Evolutionary conservation across 2,888 invertebrate genomes (phyloP).

Genomic region (Atethmia centrago): DNA sequence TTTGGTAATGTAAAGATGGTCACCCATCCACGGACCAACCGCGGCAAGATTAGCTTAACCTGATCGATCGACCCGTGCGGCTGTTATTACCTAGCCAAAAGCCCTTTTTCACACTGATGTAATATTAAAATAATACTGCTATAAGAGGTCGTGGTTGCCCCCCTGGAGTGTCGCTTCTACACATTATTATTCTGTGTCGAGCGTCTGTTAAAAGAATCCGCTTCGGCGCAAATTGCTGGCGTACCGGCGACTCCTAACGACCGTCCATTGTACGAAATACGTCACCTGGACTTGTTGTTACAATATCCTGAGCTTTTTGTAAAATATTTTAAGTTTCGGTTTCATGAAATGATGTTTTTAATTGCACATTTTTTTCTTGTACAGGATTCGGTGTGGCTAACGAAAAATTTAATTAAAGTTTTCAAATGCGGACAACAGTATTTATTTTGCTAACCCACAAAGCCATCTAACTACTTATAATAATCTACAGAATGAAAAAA

Average conservation of each 20-base stretch:
- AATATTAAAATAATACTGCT: too few species aligned
- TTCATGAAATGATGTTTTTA: conserved; percentile 17
- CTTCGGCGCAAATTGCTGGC: conserved; percentile 74
- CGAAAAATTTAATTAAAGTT: not conserved
- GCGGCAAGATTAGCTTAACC: too few species aligned
- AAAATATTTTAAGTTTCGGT: conserved; percentile 22
- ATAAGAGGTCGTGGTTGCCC: too few species aligned
- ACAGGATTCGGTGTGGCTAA: not conserved
- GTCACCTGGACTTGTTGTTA: conserved; percentile 52
- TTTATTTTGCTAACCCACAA: not conserved
- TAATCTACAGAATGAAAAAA: too few species aligned
- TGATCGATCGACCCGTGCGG: too few species aligned
- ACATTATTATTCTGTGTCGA: conserved; percentile 5
- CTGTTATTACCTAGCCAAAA: too few species aligned
- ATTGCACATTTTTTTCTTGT: not conserved
- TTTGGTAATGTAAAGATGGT: too few species aligned
- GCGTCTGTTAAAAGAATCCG: conserved; percentile 69
- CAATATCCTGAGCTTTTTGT: conserved; percentile 37
- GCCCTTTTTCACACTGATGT: too few species aligned
- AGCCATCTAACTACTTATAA: too few species aligned
- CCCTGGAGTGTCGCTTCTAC: conserved; percentile 7
- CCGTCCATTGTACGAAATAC: conserved; percentile 66
- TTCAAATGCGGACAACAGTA: not conserved
- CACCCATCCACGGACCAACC: too few species aligned
- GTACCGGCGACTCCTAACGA: conserved; percentile 75